Percentiles rank a stretch among this genome's conserved stretches.
Evolutionary conservation across 2,797 vertebrate species (phyloP).

Genomic region (Moxostoma hubbsi): DNA sequence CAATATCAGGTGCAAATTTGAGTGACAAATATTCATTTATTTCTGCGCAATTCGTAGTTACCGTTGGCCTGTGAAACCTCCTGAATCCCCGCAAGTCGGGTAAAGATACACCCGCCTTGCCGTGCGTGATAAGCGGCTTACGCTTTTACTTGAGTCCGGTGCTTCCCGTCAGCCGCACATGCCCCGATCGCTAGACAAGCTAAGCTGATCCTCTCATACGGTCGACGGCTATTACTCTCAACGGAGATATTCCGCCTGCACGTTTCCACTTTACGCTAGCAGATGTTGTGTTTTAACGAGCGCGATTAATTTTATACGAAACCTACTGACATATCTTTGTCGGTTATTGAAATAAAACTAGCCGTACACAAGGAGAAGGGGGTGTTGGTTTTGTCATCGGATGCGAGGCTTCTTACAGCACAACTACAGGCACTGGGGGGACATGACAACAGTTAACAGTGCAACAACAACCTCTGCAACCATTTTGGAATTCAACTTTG

Average conservation of each 20-base stretch:
- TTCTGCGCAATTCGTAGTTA: constrained; percentile 49
- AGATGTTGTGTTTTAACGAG: constrained; percentile 27
- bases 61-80: constrained; percentile 71
- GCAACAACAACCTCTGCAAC: constrained; percentile 99
- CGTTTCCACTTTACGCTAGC: constrained; percentile 25
- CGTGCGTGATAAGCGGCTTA: constrained; percentile 53
- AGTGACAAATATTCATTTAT: constrained; percentile 5
- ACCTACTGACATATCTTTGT: constrained; percentile 22
- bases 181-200: constrained; percentile 71
- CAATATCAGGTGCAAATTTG: background rate
- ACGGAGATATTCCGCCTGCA: constrained; percentile 41
- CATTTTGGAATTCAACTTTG: constrained; percentile 94
- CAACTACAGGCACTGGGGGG: constrained; percentile 99
- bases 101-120: constrained; percentile 66
- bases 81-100: constrained; percentile 76
- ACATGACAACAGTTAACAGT: constrained; percentile 95
- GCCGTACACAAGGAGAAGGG: constrained; percentile 70
- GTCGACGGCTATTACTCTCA: constrained; percentile 50
- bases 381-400: constrained; percentile 87
- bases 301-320: constrained; percentile 34
- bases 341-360: constrained; percentile 83
- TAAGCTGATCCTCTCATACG: constrained; percentile 48
- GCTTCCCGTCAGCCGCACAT: constrained; percentile 84
- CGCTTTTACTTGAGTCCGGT: constrained; percentile 80
- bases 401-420: constrained; percentile 96